Base-by-base conservation (phyloP, 2,888 invertebrate genomes). In the Hololepta plana region DNA sequence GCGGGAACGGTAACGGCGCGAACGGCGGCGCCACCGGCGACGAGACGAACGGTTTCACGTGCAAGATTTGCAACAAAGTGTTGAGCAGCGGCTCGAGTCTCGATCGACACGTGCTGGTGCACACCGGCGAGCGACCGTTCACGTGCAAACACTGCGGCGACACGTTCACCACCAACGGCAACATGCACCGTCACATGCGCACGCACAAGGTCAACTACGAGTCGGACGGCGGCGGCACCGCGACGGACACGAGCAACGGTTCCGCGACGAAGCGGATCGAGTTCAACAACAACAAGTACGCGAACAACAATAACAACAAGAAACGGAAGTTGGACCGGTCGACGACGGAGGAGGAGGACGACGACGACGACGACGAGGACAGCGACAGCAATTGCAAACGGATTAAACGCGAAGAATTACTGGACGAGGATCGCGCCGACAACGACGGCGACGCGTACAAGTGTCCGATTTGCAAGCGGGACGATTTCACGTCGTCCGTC, bases 141-240 rank as follows among this genome's bases (percentile, higher is more conserved):
- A 69, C 71, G 42, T 84, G 82, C 51, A 69, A 68, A 43, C 63
- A 71, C 39, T 84, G 82, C 52, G 68, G 72, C 29, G 70, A 79
- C 53, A 72, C 79, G 20, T 84, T 84, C 53, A 80, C 80, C 16
- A 81, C 81, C 8, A 82, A 81, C 49, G 81, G 80, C 13, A 82
- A 80, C 51, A 80, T 84, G 80, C 80, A 80, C 46, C 60, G 81
- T 19, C 84, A 84, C 50, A 67, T 76, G 62, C 62, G 79, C 32
- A 77, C 75, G 2, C 75, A 76, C 48, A 61, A 59, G 39, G 48
- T 47, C 23, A 67, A 62, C 47, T 70, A 69, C 45, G 70, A 70
- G 46, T 68, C 68, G 31, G 59, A 64, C 34, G 62, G 58, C 31
- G 63, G 64, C 39, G n/a, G n/a, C n/a, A n/a, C n/a, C n/a, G n/a